phyloP scores from a whole-genome alignment of 1,140 invertebrate species.

The Ceratitis capitata region DNA sequence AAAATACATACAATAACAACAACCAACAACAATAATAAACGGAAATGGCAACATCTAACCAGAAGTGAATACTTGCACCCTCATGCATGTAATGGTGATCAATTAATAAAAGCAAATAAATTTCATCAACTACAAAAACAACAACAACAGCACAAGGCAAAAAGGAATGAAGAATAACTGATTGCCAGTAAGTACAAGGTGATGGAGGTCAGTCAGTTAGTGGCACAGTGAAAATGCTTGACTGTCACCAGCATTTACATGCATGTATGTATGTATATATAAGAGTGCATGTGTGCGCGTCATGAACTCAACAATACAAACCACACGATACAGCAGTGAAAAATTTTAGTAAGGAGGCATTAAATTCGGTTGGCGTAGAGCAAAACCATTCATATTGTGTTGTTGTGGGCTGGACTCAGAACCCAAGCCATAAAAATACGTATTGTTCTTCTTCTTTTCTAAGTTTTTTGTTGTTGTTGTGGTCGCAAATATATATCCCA shows the following conservation, averaged over 20 bases:
- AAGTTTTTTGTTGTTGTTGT: too few species aligned
- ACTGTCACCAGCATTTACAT: background rate
- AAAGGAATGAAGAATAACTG: background rate
- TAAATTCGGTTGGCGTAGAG: too few species aligned
- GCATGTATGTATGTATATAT: too few species aligned
- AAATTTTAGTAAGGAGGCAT: too few species aligned
- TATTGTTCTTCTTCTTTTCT: too few species aligned
- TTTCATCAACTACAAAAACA: background rate
- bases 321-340: background rate
- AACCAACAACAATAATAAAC: background rate
- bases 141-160: background rate
- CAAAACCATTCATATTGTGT: too few species aligned
- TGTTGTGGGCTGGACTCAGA: too few species aligned
- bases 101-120: slow-evolving; percentile 38
- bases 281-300: too few species aligned
- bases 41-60: background rate
- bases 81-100: slow-evolving; percentile 29
- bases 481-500: too few species aligned
- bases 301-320: background rate
- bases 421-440: too few species aligned
- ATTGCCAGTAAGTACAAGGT: slow-evolving; percentile 21
- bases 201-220: background rate
- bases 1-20: slow-evolving; percentile 4
- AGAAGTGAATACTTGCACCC: background rate
- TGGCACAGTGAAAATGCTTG: background rate